Conservation (phyloP, 2,888 invertebrate species). For the Parascotia fuliginaria region DNA sequence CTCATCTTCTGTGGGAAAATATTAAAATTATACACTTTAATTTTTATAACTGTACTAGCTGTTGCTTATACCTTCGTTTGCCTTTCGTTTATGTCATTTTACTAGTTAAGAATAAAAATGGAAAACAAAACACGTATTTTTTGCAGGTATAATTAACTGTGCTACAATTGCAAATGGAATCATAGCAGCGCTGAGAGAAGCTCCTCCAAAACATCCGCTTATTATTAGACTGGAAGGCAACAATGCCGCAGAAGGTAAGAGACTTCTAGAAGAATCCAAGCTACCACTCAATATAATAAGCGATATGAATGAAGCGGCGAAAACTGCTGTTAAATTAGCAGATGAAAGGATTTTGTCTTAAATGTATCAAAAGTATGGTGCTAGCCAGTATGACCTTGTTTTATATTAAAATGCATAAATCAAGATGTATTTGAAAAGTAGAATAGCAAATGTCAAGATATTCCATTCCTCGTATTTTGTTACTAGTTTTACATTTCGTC, state of each 20-base stretch:
- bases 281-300: conserved; percentile 93
- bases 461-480: background rate
- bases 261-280: conserved; percentile 93
- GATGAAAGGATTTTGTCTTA: conserved; percentile 1
- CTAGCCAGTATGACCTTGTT: conserved; percentile 5
- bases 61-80: too few relatives aligned
- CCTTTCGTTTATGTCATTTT: too few relatives aligned
- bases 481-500: background rate
- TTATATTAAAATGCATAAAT: background rate
- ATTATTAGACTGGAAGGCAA: conserved; percentile 98
- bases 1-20: too few relatives aligned
- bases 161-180: conserved; percentile 98
- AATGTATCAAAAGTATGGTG: conserved; percentile 10
- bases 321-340: conserved; percentile 90
- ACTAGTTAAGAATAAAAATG: too few relatives aligned
- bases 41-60: too few relatives aligned
- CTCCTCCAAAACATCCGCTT: conserved; percentile 93
- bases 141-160: conserved; percentile 97
- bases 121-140: background rate
- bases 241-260: conserved; percentile 93
- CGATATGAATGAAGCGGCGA: conserved; percentile 97
- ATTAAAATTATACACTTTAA: too few relatives aligned
- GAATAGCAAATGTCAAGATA: background rate
- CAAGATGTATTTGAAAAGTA: background rate
- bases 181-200: conserved; percentile 93